These are phyloP conservation scores for Azorinus chamasolen DNA, from an alignment of 2,888 invertebrate species.

Conservation along the genomic window DNA sequence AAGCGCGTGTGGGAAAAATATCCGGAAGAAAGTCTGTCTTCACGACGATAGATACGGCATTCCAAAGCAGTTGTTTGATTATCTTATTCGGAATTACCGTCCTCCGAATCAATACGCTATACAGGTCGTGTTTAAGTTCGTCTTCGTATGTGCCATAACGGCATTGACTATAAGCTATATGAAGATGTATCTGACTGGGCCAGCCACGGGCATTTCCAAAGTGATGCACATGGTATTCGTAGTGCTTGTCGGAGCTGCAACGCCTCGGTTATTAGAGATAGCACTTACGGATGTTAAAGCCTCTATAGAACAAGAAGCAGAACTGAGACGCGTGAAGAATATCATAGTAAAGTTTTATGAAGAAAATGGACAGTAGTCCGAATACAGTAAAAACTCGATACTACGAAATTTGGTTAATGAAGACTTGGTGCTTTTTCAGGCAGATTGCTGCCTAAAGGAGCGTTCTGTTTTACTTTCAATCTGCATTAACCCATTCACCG, in stretches of 20 bases:
- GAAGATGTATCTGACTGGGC: constrained; percentile 12
- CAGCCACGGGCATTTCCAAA: constrained; percentile 46
- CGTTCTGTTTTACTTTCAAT: too few relatives aligned
- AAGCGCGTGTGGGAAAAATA: neutral
- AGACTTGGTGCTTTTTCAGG: too few relatives aligned
- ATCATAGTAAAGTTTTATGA: constrained; percentile 26
- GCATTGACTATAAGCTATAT: constrained; percentile 31
- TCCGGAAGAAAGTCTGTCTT: neutral
- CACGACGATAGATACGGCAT: constrained; percentile 31
- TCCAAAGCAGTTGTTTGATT: constrained; percentile 40
- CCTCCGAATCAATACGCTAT: constrained; percentile 41
- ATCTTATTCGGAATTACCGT: constrained; percentile 28
- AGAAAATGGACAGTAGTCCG: too few relatives aligned
- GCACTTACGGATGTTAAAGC: constrained; percentile 21
- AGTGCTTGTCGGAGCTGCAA: constrained; percentile 39
- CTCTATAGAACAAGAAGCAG: constrained; percentile 25
- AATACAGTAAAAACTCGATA: too few relatives aligned
- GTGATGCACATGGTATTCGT: constrained; percentile 61
- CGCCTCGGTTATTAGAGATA: constrained; percentile 38
- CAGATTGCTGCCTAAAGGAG: too few relatives aligned
- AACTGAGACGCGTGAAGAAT: constrained; percentile 28
- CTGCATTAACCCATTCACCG: too few relatives aligned
- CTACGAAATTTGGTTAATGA: too few relatives aligned
- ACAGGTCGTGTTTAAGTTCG: constrained; percentile 30
- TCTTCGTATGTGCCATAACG: constrained; percentile 26